These are phyloP conservation scores for Aptenodytes forsteri DNA, from an alignment of 2,113 vertebrate genomes.

Conservation along the genomic window DNA sequence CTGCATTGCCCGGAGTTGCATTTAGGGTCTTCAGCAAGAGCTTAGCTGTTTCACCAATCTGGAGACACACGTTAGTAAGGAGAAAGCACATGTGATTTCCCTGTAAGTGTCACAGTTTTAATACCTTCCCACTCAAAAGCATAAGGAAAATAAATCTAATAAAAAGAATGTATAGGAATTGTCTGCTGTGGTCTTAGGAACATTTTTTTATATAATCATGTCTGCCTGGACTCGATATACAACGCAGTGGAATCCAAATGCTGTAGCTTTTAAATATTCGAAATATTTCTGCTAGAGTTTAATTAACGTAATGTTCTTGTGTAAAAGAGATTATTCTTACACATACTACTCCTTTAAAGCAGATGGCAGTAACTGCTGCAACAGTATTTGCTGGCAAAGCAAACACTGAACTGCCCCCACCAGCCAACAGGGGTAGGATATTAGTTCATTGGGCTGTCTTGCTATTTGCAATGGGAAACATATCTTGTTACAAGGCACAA, in stretches of 20 bases:
- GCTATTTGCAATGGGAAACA: not conserved
- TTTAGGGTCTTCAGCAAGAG: not conserved
- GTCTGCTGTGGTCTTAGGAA: not conserved
- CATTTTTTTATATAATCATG: not conserved
- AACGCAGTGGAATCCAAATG: not conserved
- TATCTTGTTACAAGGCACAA: slow-evolving; percentile 2
- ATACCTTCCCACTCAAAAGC: not conserved
- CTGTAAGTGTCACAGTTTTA: not conserved
- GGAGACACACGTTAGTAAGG: not conserved
- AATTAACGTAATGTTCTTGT: not conserved
- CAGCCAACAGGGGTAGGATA: not conserved
- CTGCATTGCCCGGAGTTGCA: not conserved
- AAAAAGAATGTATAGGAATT: not conserved
- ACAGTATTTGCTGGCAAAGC: not conserved
- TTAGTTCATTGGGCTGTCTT: not conserved
- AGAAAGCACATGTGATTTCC: not conserved
- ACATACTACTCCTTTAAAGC: not conserved
- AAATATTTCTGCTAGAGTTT: not conserved
- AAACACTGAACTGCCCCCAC: not conserved
- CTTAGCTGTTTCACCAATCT: not conserved
- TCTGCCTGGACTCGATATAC: not conserved
- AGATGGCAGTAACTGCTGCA: not conserved
- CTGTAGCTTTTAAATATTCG: not conserved
- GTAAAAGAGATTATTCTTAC: not conserved
- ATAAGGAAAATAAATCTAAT: slow-evolving; percentile 6